phyloP scores from a whole-genome alignment of 2,113 vertebrate genomes.

The Scomber scombrus region DNA sequence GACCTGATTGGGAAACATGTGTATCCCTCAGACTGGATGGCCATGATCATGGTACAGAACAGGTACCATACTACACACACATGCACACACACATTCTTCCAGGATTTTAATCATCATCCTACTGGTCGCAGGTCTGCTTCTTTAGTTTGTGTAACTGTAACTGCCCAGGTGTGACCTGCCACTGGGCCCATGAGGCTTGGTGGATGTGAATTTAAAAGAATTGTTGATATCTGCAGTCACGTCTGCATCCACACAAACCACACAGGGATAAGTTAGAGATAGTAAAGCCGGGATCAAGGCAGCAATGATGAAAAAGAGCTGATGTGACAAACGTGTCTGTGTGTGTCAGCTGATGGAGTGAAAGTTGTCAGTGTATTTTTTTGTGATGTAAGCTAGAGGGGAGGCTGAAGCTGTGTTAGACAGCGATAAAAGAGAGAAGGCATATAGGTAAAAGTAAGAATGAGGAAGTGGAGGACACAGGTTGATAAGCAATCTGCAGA shows the following conservation, averaged over 20 bases:
- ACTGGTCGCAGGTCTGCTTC: background rate
- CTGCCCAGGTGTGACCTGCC: background rate
- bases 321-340: slow-evolving; percentile 53
- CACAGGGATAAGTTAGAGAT: slow-evolving; percentile 38
- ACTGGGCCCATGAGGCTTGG: background rate
- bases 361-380: slow-evolving; percentile 33
- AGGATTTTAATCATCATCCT: background rate
- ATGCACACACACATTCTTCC: background rate
- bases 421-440: slow-evolving; percentile 4
- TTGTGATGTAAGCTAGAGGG: slow-evolving; percentile 38
- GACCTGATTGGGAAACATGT: slow-evolving; percentile 97
- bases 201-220: slow-evolving; percentile 22
- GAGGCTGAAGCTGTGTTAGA: slow-evolving; percentile 44
- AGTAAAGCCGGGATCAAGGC: slow-evolving; percentile 64
- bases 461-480: slow-evolving; percentile 38
- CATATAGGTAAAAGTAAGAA: slow-evolving; percentile 38
- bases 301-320: slow-evolving; percentile 47
- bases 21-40: slow-evolving; percentile 97
- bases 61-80: slow-evolving; percentile 82
- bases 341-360: slow-evolving; percentile 30
- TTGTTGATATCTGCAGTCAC: slow-evolving; percentile 35
- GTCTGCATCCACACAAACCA: slow-evolving; percentile 45
- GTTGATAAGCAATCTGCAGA: slow-evolving; percentile 46
- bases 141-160: background rate
- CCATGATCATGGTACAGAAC: slow-evolving; percentile 99